Evolutionary conservation across 2,888 invertebrate genomes (phyloP), one percentile per base, ranked within the genome.

Genomic region (Nasonovia ribisnigri): DNA sequence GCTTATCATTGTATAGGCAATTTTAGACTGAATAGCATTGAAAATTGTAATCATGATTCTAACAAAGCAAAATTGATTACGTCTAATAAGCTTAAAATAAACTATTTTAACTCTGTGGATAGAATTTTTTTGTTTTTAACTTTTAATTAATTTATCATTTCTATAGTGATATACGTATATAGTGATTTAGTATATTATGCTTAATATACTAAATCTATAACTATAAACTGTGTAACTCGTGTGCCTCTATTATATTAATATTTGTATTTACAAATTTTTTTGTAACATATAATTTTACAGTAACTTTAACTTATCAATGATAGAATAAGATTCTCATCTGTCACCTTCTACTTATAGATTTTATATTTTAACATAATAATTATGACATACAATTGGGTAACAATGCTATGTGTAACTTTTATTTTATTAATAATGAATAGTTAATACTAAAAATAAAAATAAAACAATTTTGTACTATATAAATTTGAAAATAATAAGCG

Each of bases 231-330:
- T n/a, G n/a, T n/a, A n/a, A n/a, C n/a, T n/a, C n/a, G n/a, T n/a
- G n/a, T n/a, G n/a, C n/a, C n/a, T n/a, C n/a, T 93, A 93, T 60
- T 90, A 48, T 84, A 90, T 60, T 77, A 46, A 86, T 67, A 13
- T 84, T 89, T 88, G 77, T 29, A 67, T 84, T 89, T 84, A 90
- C 90, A 93, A 90, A 90, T 93, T 93, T 93, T 90, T n/a, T 84
- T 57, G 84, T 84, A 93, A 93, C 88, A 90, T 92, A 92, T 92
- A 60, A 92, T 92, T 92, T 77, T 54, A 88, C 36, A 90, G 90
- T 90, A 26, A 90, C 46, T 36, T 84, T 57, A 36, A 88, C 88
- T 67, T 54, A 20, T 93, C 51, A 46, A 84, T 16, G 36, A 88
- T 84, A 88, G 36, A 93, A 51, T 8, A n/a, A 89, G 2, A 84